phyloP scores from a whole-genome alignment of 64 coral and sea anemone genomes.

The Stichodactyla mertensii region DNA sequence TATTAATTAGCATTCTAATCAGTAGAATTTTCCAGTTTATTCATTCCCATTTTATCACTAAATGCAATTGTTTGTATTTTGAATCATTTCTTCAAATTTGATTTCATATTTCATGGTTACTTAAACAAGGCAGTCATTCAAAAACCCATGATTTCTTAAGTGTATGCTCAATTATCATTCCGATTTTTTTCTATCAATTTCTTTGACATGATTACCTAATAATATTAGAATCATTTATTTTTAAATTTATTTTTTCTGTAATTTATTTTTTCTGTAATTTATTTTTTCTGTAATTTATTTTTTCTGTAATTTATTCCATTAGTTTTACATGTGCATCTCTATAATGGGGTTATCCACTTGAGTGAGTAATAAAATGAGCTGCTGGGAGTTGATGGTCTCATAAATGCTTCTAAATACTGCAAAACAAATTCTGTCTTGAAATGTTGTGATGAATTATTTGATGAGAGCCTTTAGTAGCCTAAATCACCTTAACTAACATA shows the following conservation, averaged over 20 bases:
- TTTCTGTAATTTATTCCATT: neutral
- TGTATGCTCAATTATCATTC: too few species aligned
- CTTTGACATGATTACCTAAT: neutral
- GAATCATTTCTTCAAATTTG: neutral
- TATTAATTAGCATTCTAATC: neutral
- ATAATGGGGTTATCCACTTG: neutral
- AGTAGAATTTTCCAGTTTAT: neutral
- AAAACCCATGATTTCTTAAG: too few species aligned
- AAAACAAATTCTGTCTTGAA: too few species aligned
- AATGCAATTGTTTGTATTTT: too few species aligned
- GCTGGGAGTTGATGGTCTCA: too few species aligned
- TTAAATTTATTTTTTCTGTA: neutral
- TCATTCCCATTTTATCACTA: neutral
- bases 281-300: too few species aligned
- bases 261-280: too few species aligned
- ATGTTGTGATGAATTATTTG: too few species aligned
- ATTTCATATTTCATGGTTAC: neutral
- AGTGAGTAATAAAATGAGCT: neutral
- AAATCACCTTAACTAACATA: too few species aligned
- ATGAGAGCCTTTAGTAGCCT: too few species aligned
- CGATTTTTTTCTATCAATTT: too few species aligned
- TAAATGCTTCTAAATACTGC: too few species aligned
- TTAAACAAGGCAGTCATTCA: neutral
- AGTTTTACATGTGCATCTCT: neutral
- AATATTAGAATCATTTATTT: neutral